Percentiles rank a stretch among this genome's conserved stretches.
phyloP scores from a whole-genome alignment of 2,113 vertebrate species.

The Aramus guarauna region DNA sequence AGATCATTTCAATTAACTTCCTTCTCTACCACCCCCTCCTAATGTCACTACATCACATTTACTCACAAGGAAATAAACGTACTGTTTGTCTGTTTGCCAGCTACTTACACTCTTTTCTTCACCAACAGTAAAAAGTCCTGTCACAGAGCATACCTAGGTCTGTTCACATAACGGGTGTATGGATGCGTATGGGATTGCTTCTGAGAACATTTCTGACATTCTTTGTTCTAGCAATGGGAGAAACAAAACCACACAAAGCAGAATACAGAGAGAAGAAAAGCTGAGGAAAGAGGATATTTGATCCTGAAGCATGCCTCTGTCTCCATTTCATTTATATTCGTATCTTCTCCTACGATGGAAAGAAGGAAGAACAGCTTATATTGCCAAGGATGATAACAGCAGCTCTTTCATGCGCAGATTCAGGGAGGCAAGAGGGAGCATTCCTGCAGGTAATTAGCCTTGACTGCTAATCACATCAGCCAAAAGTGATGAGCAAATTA shows the following conservation, averaged over 20 bases:
- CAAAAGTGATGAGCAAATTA: slow-evolving; percentile 51
- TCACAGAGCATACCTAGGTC: neutral
- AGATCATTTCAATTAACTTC: neutral
- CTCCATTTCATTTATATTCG: neutral
- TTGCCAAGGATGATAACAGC: neutral
- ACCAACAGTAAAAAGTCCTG: neutral
- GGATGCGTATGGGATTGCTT: neutral
- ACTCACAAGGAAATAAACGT: neutral
- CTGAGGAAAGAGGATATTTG: neutral
- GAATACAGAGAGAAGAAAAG: neutral
- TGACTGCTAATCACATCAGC: slow-evolving; percentile 51
- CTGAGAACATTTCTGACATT: neutral
- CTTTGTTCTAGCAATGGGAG: neutral
- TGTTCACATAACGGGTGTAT: neutral
- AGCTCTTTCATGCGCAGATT: neutral
- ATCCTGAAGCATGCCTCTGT: neutral
- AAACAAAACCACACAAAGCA: neutral
- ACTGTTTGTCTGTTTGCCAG: neutral
- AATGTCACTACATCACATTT: neutral
- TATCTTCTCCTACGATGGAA: neutral
- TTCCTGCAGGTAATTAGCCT: slow-evolving; percentile 47
- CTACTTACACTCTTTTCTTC: neutral
- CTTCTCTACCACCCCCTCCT: neutral
- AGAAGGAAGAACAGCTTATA: neutral
- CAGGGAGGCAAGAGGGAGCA: neutral